Base-by-base conservation (phyloP, 2,113 vertebrate species). In the Setophaga petechia region DNA sequence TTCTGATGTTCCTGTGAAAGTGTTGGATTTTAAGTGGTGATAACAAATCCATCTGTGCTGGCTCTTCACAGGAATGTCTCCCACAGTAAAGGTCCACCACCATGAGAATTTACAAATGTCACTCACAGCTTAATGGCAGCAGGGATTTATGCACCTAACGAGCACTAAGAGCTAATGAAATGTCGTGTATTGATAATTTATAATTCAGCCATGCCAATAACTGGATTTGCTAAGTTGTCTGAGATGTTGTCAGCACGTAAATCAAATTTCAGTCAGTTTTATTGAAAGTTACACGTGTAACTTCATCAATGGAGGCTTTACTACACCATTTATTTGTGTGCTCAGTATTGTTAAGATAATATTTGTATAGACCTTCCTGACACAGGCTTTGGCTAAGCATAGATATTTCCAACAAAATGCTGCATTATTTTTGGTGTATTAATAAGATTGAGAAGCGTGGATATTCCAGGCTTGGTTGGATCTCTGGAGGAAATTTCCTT, bases 41-140 rank as follows among this genome's bases (percentile, higher is more conserved):
- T 85, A 92, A 83, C 88, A 95, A 74, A 91, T 41, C 93, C 77
- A 49, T 92, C 93, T 89, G 94, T 35, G 73, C 84, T 67, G 84
- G 75, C 73, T 89, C 68, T n/a, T 73, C 2, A 0, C 78, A 46
- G 87, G 52, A 75, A 65, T 57, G 44, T 89, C 47, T 91, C 51
- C 37, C 67, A 9, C 52, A 41, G 18, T 24, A 21, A 30, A 15
- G 27, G 63, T 39, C 61, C 76, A 17, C 2, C 59, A 41, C 68
- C 15, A 24, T 2, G 55, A 27, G 54, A 44, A 52, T 65, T 41
- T 30, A 37, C 83, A 77, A 61, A 21, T 41, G 71, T 54, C 83
- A 75, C 4, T 76, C 39, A 10, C 37, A 46, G 77, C 68, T 74
- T 84, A 5, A 4, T 73, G 55, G 54, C 55, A 35, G 61, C 67